phyloP scores from a whole-genome alignment of 2,888 invertebrate genomes.

The Lasioglossum morio region DNA sequence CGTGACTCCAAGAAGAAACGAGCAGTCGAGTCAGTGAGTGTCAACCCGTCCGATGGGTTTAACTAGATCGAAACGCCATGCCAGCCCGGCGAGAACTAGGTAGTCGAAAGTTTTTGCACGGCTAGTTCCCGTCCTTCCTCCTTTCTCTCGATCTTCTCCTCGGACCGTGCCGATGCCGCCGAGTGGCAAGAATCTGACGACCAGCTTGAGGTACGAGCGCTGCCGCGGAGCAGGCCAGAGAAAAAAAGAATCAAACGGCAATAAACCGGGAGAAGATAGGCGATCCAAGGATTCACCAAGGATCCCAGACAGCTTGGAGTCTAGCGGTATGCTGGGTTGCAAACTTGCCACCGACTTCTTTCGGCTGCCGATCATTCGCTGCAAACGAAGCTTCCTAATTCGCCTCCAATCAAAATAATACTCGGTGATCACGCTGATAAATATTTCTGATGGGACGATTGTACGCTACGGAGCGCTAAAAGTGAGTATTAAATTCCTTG shows the following conservation, averaged over 20 bases:
- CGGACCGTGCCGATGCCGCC: slow-evolving; percentile 53
- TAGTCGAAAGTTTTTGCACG: slow-evolving; percentile 75
- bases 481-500: too few relatives aligned
- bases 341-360: slow-evolving; percentile 39
- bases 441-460: neutral
- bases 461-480: neutral
- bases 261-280: slow-evolving; percentile 73
- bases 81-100: slow-evolving; percentile 73
- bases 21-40: slow-evolving; percentile 1
- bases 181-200: slow-evolving; percentile 69
- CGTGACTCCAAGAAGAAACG: slow-evolving; percentile 18
- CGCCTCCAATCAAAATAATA: neutral
- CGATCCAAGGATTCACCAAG: slow-evolving; percentile 76
- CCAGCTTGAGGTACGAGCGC: slow-evolving; percentile 65
- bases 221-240: slow-evolving; percentile 58
- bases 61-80: slow-evolving; percentile 70
- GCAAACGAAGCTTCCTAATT: slow-evolving; percentile 38
- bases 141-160: slow-evolving; percentile 41
- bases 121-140: slow-evolving; percentile 58
- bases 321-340: slow-evolving; percentile 64
- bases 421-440: neutral
- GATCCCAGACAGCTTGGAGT: slow-evolving; percentile 83
- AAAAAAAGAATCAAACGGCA: slow-evolving; percentile 64
- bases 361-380: slow-evolving; percentile 39
- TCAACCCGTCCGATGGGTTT: slow-evolving; percentile 49